Evolutionary conservation across 2,113 vertebrate genomes (phyloP).

Genomic region (Rafetus swinhoei): DNA sequence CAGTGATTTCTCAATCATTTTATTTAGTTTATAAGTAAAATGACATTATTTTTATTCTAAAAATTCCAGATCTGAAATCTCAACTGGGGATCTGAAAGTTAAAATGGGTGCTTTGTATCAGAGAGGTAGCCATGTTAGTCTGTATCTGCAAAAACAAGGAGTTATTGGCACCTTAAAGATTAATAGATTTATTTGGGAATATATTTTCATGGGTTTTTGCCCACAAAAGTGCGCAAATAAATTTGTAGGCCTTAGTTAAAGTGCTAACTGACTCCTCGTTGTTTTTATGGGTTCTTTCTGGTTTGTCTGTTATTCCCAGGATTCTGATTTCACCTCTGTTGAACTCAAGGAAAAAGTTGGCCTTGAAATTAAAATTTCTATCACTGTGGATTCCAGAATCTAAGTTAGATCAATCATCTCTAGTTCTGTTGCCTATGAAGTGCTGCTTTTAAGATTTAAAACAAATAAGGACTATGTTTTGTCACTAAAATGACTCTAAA

Average conservation of each 20-base stretch:
- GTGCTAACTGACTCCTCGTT: no score
- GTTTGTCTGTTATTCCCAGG: not conserved
- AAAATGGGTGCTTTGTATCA: not conserved
- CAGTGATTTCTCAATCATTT: rapidly evolving
- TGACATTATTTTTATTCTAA: not conserved
- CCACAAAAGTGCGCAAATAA: no score
- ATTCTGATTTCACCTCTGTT: not conserved
- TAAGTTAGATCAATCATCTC: rapidly evolving
- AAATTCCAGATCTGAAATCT: not conserved
- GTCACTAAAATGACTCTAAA: rapidly evolving
- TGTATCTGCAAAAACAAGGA: no score
- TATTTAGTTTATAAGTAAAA: not conserved
- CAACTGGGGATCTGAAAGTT: not conserved
- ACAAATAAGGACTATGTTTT: not conserved
- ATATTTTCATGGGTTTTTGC: no score
- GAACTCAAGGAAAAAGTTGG: not conserved
- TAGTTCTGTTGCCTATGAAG: rapidly evolving
- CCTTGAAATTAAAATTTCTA: not conserved
- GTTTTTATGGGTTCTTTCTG: not conserved
- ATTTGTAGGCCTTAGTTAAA: no score
- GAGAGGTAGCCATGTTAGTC: no score
- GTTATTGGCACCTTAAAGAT: no score
- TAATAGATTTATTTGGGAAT: no score
- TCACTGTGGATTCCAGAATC: not conserved
- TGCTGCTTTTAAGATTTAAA: not conserved